Percentiles rank a stretch among this genome's conserved stretches.
phyloP scores from a whole-genome alignment of 2,113 vertebrate genomes.

The Rhinopomastus cyanomelas region DNA sequence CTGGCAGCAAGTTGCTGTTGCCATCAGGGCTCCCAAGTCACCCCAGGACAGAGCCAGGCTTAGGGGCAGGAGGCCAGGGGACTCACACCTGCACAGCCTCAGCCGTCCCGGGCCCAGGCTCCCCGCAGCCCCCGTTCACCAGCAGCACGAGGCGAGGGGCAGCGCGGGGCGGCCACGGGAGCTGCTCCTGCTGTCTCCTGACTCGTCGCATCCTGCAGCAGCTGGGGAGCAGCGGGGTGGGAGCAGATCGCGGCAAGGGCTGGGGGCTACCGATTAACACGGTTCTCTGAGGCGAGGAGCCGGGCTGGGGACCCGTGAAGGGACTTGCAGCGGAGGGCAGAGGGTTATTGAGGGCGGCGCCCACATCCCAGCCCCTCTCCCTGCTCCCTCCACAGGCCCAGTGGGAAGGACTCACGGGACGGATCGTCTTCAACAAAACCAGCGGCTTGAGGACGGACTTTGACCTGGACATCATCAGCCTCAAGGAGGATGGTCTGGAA shows the following conservation, averaged over 20 bases:
- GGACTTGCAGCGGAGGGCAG: slow-evolving; percentile 73
- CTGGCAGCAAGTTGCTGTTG: too few species aligned
- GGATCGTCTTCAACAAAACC: slow-evolving; percentile 95
- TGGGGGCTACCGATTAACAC: too few species aligned
- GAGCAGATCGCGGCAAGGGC: too few species aligned
- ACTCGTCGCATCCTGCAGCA: slow-evolving; percentile 58
- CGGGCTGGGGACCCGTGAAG: slow-evolving; percentile 89
- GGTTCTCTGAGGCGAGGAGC: too few species aligned
- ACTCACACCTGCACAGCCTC: background rate
- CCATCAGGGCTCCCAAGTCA: background rate
- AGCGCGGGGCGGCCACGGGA: slow-evolving; percentile 27
- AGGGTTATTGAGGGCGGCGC: slow-evolving; percentile 70
- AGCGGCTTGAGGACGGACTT: slow-evolving; percentile 95
- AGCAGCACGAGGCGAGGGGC: background rate
- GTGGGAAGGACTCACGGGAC: slow-evolving; percentile 96
- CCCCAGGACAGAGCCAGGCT: too few species aligned
- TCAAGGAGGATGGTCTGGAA: slow-evolving; percentile 95
- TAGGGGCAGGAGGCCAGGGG: background rate
- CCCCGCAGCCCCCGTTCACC: background rate
- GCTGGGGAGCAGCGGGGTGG: slow-evolving; percentile 67
- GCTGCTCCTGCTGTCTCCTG: slow-evolving; percentile 8
- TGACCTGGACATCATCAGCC: slow-evolving; percentile 94
- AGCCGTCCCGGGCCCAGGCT: background rate
- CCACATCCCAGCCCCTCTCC: slow-evolving; percentile 63
- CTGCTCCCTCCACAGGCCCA: slow-evolving; percentile 86